phyloP scores from a whole-genome alignment of 37 sponge, comb jelly and placozoan species.

The Aplysina aerophoba region DNA sequence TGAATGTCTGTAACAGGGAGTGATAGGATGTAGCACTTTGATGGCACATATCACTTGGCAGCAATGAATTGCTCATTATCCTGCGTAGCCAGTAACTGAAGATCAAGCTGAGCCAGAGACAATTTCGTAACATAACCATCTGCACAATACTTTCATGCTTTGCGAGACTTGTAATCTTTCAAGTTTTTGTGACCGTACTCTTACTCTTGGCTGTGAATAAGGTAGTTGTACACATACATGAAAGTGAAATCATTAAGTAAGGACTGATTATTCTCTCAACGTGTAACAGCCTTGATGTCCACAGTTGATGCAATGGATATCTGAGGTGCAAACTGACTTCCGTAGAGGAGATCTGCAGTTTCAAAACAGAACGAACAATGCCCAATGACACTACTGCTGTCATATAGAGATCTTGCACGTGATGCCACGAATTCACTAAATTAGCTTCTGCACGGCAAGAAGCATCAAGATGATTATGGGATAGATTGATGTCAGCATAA shows the following conservation, averaged over 20 bases:
- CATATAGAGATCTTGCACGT: too few relatives aligned
- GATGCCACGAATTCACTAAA: too few relatives aligned
- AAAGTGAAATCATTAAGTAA: not conserved
- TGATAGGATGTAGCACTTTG: not conserved
- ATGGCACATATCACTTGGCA: not conserved
- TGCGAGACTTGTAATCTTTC: not conserved
- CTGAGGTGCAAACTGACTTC: too few relatives aligned
- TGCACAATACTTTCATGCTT: conserved; percentile 4
- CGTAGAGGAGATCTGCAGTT: too few relatives aligned
- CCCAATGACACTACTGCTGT: too few relatives aligned
- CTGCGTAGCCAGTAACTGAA: not conserved
- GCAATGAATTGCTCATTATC: not conserved
- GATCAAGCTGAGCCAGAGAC: too few relatives aligned
- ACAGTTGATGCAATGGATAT: too few relatives aligned
- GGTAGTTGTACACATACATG: not conserved
- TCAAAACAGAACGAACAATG: too few relatives aligned
- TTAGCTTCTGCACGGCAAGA: too few relatives aligned
- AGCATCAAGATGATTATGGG: too few relatives aligned
- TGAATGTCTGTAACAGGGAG: not conserved
- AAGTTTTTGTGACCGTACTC: not conserved
- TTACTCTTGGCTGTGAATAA: not conserved
- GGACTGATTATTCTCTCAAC: not conserved
- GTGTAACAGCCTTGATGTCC: too few relatives aligned
- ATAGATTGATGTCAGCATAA: too few relatives aligned
- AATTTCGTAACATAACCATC: not conserved